Base-by-base conservation (phyloP, 2,113 vertebrate species). In the Panthera leo region DNA sequence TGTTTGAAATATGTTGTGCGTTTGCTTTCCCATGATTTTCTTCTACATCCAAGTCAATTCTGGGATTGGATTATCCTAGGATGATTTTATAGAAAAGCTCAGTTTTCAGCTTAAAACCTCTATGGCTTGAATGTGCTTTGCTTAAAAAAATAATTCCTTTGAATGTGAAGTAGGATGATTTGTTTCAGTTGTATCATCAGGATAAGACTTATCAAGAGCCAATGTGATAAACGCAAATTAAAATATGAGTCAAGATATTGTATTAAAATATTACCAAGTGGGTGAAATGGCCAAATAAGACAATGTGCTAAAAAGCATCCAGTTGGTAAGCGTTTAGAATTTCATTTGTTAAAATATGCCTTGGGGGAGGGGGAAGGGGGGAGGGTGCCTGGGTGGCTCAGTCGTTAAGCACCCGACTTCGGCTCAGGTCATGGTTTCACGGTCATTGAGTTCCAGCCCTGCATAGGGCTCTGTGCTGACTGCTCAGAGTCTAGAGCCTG, bases 261-360 rank as follows among this genome's bases (percentile, higher is more conserved):
- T 27, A 53, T 87, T 82, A 95, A 34, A 95, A 96, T 88, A 1
- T 67, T 85, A 83, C 94, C n/a, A 85, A 70, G 13, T n/a, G 10
- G 21, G 2, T 79, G 4, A 96, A 95, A 94, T 70, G 14, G 14
- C 1, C 67, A 94, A 80, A 93, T 7, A 55, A 15, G 75, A 70
- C n/a, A 63, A 18, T 48, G 7, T 42, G 7, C 63, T 94, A 7
- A 19, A 89, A 21, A 71, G 1, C 9, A 42, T 92, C 42, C 61
- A 53, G 2, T 58, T 73, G 13, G 11, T 76, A 75, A 92, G 16
- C 51, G 12, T 48, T 88, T 53, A 27, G 34, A 92, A 80, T 61
- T 96, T 94, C 88, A 55, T 89, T 67, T 92, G 15, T 42, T 85
- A 92, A 88, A 86, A 39, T 93, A 70, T 83, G 91, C 45, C 45